phyloP scores from a whole-genome alignment of 2,113 vertebrate species.

The Rhineura floridana region DNA sequence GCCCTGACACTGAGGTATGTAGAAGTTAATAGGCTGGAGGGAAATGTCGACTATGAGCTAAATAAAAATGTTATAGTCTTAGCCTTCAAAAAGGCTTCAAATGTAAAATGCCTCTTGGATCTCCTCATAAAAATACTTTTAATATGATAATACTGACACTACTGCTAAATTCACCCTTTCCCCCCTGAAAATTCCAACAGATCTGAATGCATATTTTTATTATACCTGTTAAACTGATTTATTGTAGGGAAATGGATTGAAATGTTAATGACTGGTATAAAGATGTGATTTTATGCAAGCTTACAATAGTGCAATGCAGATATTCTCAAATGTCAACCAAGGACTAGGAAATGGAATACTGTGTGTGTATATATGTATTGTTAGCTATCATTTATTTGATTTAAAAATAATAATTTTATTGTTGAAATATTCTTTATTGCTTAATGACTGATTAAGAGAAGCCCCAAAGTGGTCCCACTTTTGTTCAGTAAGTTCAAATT shows the following conservation, averaged over 20 bases:
- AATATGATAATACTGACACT: not conserved
- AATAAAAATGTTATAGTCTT: not conserved
- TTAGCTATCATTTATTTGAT: not conserved
- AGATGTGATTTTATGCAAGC: conserved; percentile 17
- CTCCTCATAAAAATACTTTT: not conserved
- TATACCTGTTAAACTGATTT: not conserved
- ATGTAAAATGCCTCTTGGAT: not conserved
- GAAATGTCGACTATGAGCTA: not conserved
- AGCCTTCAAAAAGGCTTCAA: not conserved
- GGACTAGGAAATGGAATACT: not conserved
- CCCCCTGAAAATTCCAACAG: not conserved
- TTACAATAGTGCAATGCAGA: not conserved
- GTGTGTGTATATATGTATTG: too few species aligned
- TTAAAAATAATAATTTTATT: too few species aligned
- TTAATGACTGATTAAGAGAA: too few species aligned
- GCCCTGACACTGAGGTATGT: too few species aligned
- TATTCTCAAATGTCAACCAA: not conserved
- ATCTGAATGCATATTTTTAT: not conserved
- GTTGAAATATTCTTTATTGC: too few species aligned
- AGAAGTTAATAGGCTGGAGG: not conserved
- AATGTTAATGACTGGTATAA: not conserved
- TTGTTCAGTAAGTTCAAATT: too few species aligned
- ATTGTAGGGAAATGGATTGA: not conserved
- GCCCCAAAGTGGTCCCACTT: too few species aligned
- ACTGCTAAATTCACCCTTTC: not conserved